These are phyloP conservation scores for Oreonectes daqikongensis DNA, from an alignment of 2,797 vertebrate species.

Conservation along the genomic window DNA sequence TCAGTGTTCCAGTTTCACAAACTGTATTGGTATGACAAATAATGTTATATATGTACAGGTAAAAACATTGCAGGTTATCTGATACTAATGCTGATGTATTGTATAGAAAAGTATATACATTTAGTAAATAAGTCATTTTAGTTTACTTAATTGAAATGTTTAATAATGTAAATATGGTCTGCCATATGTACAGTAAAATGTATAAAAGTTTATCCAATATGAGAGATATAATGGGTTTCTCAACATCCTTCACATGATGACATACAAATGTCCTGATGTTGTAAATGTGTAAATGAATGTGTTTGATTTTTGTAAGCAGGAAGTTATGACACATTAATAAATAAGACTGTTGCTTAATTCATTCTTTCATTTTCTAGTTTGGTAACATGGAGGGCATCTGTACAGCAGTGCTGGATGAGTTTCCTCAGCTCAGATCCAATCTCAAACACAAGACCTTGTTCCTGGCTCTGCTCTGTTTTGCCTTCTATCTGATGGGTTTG, in stretches of 20 bases:
- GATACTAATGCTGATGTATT: too few relatives aligned
- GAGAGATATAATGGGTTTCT: too few relatives aligned
- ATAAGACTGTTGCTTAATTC: not conserved
- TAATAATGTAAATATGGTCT: too few relatives aligned
- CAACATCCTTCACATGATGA: too few relatives aligned
- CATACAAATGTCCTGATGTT: not conserved
- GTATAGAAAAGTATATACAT: too few relatives aligned
- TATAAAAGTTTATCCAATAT: too few relatives aligned
- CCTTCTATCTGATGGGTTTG: conserved; percentile 82
- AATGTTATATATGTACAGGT: not conserved
- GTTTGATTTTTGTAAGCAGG: conserved; percentile 13
- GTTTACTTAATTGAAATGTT: too few relatives aligned
- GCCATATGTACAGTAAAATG: not conserved
- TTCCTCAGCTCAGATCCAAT: conserved; percentile 71
- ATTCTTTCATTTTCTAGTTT: conserved; percentile 69
- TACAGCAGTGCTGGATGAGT: conserved; percentile 82
- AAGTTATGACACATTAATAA: not conserved
- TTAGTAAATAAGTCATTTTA: too few relatives aligned
- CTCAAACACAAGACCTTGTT: conserved; percentile 73
- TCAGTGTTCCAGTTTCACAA: not conserved
- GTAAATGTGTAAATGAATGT: not conserved
- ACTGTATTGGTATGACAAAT: not conserved
- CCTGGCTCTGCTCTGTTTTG: conserved; percentile 74
- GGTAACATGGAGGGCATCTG: conserved; percentile 87
- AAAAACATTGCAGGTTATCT: not conserved